Evolutionary conservation across 2,797 vertebrate species (phyloP).

Genomic region (Moxostoma hubbsi): DNA sequence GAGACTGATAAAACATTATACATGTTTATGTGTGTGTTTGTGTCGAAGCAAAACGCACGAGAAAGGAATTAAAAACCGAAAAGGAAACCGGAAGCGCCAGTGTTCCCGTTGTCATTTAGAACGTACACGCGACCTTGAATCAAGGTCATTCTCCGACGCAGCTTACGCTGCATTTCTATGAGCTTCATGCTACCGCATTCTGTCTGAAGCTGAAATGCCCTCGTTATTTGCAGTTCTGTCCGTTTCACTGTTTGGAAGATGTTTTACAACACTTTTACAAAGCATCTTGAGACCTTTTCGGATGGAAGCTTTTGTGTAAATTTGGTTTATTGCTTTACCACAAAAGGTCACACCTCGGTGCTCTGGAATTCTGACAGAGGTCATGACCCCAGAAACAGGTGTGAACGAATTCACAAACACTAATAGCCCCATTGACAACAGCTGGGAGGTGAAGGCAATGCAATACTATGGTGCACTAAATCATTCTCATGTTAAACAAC

Average conservation of each 20-base stretch:
- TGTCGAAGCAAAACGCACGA: background rate
- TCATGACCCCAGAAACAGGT: conserved; percentile 78
- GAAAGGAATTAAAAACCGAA: conserved; percentile 22
- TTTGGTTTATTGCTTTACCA: conserved; percentile 56
- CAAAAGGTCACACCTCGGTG: conserved; percentile 57
- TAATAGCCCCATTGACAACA: conserved; percentile 50
- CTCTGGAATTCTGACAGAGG: conserved; percentile 63
- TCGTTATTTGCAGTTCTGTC: background rate
- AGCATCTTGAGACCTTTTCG: background rate
- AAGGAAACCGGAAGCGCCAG: conserved; percentile 35
- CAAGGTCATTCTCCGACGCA: conserved; percentile 76
- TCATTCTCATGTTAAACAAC: conserved; percentile 30
- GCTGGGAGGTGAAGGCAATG: conserved; percentile 57
- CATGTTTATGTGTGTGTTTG: background rate
- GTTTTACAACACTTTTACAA: conserved; percentile 27
- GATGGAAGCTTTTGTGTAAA: conserved; percentile 30
- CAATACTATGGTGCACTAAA: conserved; percentile 12
- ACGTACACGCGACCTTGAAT: conserved; percentile 76
- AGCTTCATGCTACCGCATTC: conserved; percentile 76
- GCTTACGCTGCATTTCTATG: conserved; percentile 79
- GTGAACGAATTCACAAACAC: conserved; percentile 67
- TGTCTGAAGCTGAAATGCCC: conserved; percentile 29
- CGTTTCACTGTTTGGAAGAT: conserved; percentile 10
- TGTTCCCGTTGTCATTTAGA: conserved; percentile 73
- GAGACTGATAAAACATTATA: background rate